Evolutionary conservation across 2,113 vertebrate genomes (phyloP).

Genomic region (Phodopus roborovskii): DNA sequence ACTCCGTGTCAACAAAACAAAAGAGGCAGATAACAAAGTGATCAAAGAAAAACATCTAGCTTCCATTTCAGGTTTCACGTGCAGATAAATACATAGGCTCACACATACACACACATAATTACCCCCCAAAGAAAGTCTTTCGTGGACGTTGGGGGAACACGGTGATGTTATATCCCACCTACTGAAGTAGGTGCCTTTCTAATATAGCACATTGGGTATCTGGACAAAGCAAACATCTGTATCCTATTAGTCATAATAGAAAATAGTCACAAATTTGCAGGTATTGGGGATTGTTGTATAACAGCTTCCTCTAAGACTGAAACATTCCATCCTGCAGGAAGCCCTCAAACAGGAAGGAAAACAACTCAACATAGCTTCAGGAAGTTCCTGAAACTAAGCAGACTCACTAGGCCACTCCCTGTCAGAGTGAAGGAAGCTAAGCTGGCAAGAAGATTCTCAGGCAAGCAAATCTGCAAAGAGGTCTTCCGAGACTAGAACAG

Average conservation of each 20-base stretch:
- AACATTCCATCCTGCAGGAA: background rate
- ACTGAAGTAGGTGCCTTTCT: background rate
- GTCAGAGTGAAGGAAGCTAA: background rate
- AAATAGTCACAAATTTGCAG: background rate
- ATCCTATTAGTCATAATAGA: background rate
- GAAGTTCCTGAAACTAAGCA: background rate
- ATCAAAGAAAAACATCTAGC: background rate
- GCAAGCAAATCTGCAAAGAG: background rate
- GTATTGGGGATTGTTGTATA: background rate
- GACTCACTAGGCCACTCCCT: background rate
- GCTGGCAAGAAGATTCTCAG: background rate
- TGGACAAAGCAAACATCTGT: background rate
- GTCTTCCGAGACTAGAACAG: background rate
- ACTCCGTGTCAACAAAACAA: background rate
- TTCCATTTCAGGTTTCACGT: background rate
- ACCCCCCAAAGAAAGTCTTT: background rate
- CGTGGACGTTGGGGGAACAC: no score
- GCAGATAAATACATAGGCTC: no score
- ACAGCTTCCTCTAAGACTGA: background rate
- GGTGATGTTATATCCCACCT: background rate
- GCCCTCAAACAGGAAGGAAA: background rate
- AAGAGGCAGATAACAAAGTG: background rate
- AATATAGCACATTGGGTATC: background rate
- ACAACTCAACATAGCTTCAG: background rate
- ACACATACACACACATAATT: background rate